Base-by-base conservation (phyloP, 92 coral and sea anemone species). In the Epizoanthus rinbou region DNA sequence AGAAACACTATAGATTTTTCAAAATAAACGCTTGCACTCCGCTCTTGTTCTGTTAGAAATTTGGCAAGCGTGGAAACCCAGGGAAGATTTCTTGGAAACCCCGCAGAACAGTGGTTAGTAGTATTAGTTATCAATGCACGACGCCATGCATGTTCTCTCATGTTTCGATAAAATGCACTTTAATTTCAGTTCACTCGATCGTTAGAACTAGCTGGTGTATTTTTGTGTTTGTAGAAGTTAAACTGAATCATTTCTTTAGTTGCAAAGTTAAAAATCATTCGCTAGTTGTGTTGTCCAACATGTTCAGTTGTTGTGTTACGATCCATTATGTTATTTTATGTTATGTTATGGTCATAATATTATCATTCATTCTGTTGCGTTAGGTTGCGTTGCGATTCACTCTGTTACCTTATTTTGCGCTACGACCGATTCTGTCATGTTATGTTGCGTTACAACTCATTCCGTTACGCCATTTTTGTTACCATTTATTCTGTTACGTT, bases 71-170 rank as follows among this genome's bases (percentile, higher is more conserved):
- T 57, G 81, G 81, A 75, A 75, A 75, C 43, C 18, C 67, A 45
- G 67, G 81, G 57, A 75, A 45, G 45, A 24, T 75, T 75, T 75
- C 81, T 57, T 75, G 81, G 81, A 75, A 75, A 75, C 63, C 81
- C 66, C 58, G 53, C 60, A 65, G 54, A 75, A 75, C 69, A 24
- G 81, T 28, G 81, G 81, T 75, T 75, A 75, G 81, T 75, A 58
- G 57, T 28, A 11, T 57, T 75, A 67, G 53, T 57, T 75, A 33
- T 33, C 21, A 6, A 75, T 75, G 81, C 81, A 75, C 67, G 21
- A 58, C 81, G 81, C 69, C 68, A 74, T 74, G 6, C 50, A 56
- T 23, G 8, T 14, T 24, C 41, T 14, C 54, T 47, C 5, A 64
- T 25, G 67, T 13, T 75, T 50, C 16, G 37, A 39, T 43, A 43